Evolutionary conservation across 2,113 vertebrate genomes (phyloP).

Genomic region (Neogobius melanostomus): DNA sequence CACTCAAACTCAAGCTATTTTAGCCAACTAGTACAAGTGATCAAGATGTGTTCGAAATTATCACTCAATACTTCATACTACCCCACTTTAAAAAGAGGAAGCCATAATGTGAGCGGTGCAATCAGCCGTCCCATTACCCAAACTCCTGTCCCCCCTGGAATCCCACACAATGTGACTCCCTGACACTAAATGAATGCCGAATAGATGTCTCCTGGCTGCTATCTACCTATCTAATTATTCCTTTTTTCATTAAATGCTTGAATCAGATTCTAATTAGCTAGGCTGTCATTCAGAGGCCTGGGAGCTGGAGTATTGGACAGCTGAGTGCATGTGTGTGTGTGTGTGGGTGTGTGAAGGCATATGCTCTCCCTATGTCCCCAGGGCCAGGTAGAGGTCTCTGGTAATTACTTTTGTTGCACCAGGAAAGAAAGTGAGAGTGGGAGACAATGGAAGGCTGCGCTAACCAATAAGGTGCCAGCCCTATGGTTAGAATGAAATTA

Average conservation of each 20-base stretch:
- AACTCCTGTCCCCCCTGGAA: slow-evolving; percentile 69
- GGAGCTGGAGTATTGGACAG: slow-evolving; percentile 69
- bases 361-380: slow-evolving; percentile 67
- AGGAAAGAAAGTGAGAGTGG: slow-evolving; percentile 54
- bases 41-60: too few relatives aligned
- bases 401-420: slow-evolving; percentile 74
- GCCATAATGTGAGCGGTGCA: slow-evolving; percentile 52
- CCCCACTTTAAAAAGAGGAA: slow-evolving; percentile 41
- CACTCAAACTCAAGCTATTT: neutral
- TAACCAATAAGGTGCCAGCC: slow-evolving; percentile 54
- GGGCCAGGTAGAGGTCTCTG: slow-evolving; percentile 64
- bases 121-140: slow-evolving; percentile 56
- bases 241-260: slow-evolving; percentile 77
- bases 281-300: slow-evolving; percentile 71
- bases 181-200: slow-evolving; percentile 48
- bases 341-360: slow-evolving; percentile 54
- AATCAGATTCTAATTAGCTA: slow-evolving; percentile 86
- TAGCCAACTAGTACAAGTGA: too few relatives aligned
- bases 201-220: slow-evolving; percentile 74
- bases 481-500: slow-evolving; percentile 47
- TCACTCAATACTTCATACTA: too few relatives aligned
- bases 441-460: slow-evolving; percentile 47
- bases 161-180: slow-evolving; percentile 16
- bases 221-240: slow-evolving; percentile 77
- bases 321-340: slow-evolving; percentile 46